Evolutionary conservation across 2,113 vertebrate species (phyloP), one percentile per base, ranked within the genome.

Genomic region (Opisthocomus hoazin): DNA sequence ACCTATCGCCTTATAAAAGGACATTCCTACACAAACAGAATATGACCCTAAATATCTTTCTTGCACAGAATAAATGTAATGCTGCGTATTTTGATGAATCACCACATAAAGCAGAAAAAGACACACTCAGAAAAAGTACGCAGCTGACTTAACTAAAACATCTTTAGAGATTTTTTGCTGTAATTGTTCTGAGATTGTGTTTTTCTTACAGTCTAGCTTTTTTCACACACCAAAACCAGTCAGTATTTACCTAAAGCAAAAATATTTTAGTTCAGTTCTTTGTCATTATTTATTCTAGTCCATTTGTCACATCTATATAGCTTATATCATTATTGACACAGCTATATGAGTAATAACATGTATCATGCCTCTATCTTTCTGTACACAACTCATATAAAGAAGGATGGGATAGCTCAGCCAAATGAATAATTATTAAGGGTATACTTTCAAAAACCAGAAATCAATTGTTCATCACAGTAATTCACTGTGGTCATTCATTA

Each of bases 391-490:
- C 73, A 48, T 30, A 78, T 10, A 46, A 60, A 87, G 64, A 89
- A 78, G 83, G 90, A 87, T 8, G 74, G 46, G 32, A 69, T 21
- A 78, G 30, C 63, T 95, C 86, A 89, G 53, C 61, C 84, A 89
- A 88, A 92, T 89, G 43, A 90, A 32, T 95, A 87, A 92, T 95
- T 94, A 86, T 86, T 89, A 90, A 90, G 80, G 56, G 34, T 64
- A 22, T 68, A 81, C 83, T 84, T 94, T 90, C 36, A 88, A 92
- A 94, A 95, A 85, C 10, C 39, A 88, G 68, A 93, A 94, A 96
- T 95, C 76, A 94, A 89, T 78, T 86, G 79, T 69, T 93, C 68
- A 86, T 94, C 85, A 64, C 19, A 81, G 51, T 64, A 84, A 94
- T 43, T 80, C 79, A 81, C 69, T 63, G n/a, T 58, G 82, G 90